Percentiles rank a stretch among this genome's conserved stretches.
phyloP scores from a whole-genome alignment of 2,113 vertebrate species.

The Myiopsitta monachus region DNA sequence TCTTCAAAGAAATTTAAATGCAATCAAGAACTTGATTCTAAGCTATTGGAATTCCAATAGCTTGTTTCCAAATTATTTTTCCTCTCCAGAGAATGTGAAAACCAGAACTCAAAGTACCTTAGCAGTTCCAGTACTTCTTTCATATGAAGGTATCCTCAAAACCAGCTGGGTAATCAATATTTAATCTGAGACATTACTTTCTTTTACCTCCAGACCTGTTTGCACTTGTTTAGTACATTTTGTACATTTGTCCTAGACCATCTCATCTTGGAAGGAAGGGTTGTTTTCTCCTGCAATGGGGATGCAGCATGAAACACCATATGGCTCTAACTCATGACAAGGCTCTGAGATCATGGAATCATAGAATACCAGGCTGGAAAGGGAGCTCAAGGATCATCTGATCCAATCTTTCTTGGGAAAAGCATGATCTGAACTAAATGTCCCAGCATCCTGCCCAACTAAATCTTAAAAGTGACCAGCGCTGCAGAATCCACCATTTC shows the following conservation, averaged over 20 bases:
- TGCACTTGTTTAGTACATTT: background rate
- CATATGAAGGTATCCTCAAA: background rate
- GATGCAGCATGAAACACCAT: background rate
- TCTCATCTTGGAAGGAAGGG: background rate
- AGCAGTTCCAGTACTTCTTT: background rate
- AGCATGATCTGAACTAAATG: background rate
- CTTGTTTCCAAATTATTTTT: background rate
- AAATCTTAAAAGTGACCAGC: background rate
- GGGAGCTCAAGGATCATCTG: background rate
- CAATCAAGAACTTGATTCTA: background rate
- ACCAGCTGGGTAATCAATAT: background rate
- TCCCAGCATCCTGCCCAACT: background rate
- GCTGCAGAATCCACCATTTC: background rate
- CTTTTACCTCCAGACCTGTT: background rate
- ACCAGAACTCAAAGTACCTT: background rate
- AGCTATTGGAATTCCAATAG: background rate
- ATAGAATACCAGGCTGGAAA: background rate
- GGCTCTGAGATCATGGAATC: background rate
- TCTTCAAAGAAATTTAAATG: background rate
- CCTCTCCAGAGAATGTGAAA: background rate
- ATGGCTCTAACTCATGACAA: background rate
- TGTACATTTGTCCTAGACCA: background rate
- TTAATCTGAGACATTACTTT: background rate
- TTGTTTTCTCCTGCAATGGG: background rate
- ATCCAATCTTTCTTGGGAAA: background rate